These are phyloP conservation scores for Drosophila rellima DNA, from an alignment of 2,888 invertebrate genomes.

Conservation along the genomic window DNA sequence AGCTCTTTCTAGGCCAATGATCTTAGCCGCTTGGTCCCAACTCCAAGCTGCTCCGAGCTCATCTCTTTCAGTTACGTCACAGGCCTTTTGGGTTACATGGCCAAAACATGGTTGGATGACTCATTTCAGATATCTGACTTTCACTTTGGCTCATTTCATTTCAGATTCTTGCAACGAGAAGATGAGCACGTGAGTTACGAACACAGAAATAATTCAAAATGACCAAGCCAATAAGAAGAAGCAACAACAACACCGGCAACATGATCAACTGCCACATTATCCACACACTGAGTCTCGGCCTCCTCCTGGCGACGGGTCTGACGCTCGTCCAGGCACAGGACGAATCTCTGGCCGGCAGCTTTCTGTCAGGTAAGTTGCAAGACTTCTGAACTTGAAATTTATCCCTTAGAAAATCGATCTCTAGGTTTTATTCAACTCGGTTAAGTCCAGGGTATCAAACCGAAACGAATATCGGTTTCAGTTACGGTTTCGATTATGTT, in stretches of 20 bases:
- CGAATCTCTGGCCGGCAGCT: constrained; percentile 93
- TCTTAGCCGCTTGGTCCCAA: constrained; percentile 44
- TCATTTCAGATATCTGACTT: constrained; percentile 51
- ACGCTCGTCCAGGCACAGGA: constrained; percentile 86
- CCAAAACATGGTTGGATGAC: constrained; percentile 38
- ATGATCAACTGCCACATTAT: constrained; percentile 26
- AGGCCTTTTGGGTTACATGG: constrained; percentile 52
- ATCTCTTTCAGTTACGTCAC: constrained; percentile 59
- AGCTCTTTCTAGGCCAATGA: constrained; percentile 75
- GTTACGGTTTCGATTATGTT: too few species aligned
- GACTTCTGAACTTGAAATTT: too few species aligned
- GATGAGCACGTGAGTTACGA: constrained; percentile 55
- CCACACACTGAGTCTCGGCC: constrained; percentile 37
- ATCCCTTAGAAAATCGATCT: too few species aligned
- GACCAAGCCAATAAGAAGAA: constrained; percentile 1
- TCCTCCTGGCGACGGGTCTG: constrained; percentile 37
- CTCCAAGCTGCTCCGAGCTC: not conserved
- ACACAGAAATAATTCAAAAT: not conserved
- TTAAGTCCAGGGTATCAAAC: too few species aligned
- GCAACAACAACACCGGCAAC: constrained; percentile 9
- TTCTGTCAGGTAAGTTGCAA: constrained; percentile 90
- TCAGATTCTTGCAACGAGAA: constrained; percentile 35
- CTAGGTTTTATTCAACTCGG: too few species aligned
- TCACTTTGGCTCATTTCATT: constrained; percentile 47
- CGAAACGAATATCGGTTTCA: too few species aligned